These are phyloP conservation scores for Paracanthobrama guichenoti DNA, from an alignment of 2,113 vertebrate genomes.

Conservation along the genomic window DNA sequence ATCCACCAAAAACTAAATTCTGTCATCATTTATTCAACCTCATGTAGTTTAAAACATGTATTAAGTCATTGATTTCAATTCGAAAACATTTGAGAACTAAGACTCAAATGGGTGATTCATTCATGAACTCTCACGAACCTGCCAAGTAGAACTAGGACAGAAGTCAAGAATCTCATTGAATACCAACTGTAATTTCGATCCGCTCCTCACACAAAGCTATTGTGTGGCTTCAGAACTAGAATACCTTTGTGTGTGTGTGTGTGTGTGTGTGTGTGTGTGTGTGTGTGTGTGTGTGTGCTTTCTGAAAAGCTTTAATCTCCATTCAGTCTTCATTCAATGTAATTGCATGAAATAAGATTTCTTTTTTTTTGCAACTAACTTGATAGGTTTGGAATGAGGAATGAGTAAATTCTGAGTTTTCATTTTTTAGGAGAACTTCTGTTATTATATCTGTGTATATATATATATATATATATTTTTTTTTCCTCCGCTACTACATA, in stretches of 20 bases:
- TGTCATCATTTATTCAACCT: not conserved
- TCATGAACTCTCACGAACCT: not conserved
- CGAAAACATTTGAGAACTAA: not conserved
- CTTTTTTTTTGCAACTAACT: not conserved
- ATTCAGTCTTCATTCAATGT: too few relatives aligned
- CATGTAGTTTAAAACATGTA: not conserved
- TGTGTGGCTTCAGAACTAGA: too few relatives aligned
- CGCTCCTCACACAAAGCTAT: not conserved
- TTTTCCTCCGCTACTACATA: not conserved
- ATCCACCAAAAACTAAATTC: not conserved
- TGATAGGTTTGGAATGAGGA: not conserved
- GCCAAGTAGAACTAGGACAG: not conserved
- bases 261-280: too few relatives aligned
- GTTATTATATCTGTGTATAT: too few relatives aligned
- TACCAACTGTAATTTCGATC: not conserved
- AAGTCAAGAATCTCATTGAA: not conserved
- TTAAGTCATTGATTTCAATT: not conserved
- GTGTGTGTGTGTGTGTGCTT: too few relatives aligned
- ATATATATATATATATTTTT: not conserved
- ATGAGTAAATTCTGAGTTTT: not conserved
- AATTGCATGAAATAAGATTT: too few relatives aligned
- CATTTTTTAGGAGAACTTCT: not conserved
- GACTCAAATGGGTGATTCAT: not conserved
- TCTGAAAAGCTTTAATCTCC: too few relatives aligned
- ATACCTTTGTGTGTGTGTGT: too few relatives aligned